phyloP scores from a whole-genome alignment of 2,888 invertebrate species.

The Steromphala cineraria region DNA sequence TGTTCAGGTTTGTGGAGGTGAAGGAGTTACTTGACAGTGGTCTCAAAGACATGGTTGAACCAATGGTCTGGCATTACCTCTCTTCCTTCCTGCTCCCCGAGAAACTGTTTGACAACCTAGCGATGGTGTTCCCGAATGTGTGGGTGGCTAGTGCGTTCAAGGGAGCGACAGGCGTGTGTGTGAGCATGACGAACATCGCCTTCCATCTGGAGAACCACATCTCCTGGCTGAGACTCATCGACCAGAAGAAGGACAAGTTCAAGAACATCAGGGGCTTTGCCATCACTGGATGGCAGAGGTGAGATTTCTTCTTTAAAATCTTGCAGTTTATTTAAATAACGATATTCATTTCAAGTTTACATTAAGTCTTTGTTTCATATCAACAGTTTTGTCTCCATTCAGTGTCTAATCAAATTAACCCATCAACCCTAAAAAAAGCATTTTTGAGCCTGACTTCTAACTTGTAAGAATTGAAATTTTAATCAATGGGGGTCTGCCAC shows the following conservation, averaged over 20 bases:
- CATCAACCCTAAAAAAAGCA: too few relatives aligned
- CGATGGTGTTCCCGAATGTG: conserved; percentile 81
- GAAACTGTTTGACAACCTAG: conserved; percentile 80
- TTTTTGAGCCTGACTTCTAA: too few relatives aligned
- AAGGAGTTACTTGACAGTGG: conserved; percentile 76
- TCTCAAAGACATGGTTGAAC: conserved; percentile 83
- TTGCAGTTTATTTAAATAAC: background rate
- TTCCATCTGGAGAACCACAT: conserved; percentile 84
- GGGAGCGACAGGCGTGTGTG: conserved; percentile 87
- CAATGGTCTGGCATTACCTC: conserved; percentile 88
- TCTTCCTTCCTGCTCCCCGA: conserved; percentile 58
- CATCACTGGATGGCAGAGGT: conserved; percentile 77
- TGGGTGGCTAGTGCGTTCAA: conserved; percentile 92
- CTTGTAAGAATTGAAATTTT: too few relatives aligned
- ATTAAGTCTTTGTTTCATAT: too few relatives aligned
- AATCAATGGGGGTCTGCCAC: too few relatives aligned
- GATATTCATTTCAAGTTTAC: background rate
- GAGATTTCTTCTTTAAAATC: background rate
- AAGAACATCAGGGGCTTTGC: conserved; percentile 73
- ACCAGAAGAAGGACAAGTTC: conserved; percentile 62
- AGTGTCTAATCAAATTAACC: too few relatives aligned
- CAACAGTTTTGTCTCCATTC: too few relatives aligned
- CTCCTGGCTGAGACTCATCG: conserved; percentile 80
- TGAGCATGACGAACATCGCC: conserved; percentile 82
- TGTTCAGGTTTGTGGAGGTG: conserved; percentile 78